These are phyloP conservation scores for Camelus bactrianus DNA, from an alignment of 2,113 vertebrate genomes.

Conservation along the genomic window DNA sequence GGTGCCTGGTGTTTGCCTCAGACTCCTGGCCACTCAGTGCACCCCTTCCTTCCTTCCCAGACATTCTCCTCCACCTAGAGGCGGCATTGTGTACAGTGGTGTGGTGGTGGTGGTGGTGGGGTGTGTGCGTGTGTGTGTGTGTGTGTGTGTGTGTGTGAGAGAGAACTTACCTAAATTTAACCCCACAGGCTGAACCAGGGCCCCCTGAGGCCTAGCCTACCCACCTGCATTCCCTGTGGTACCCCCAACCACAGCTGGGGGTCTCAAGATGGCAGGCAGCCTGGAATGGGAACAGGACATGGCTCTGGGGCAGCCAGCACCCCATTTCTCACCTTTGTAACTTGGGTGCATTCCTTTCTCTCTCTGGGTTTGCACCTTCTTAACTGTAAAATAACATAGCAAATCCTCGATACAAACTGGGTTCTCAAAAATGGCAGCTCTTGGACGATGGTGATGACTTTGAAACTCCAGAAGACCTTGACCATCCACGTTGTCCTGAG, in stretches of 20 bases:
- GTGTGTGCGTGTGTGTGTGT: too few relatives aligned
- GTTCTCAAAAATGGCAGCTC: not conserved
- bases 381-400: not conserved
- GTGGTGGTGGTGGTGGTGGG: not conserved
- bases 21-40: accelerated
- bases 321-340: not conserved
- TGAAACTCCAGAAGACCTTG: not conserved
- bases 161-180: not conserved
- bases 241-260: not conserved
- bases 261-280: too few relatives aligned
- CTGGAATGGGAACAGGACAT: too few relatives aligned
- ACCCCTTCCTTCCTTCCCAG: not conserved
- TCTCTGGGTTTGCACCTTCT: not conserved
- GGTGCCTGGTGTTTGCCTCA: accelerated
- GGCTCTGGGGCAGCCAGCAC: not conserved
- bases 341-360: not conserved
- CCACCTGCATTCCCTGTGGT: not conserved
- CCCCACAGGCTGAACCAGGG: not conserved
- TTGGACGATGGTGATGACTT: not conserved
- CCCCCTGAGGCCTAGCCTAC: not conserved
- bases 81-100: accelerated
- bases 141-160: not conserved
- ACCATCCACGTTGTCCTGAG: not conserved
- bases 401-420: not conserved
- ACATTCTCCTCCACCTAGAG: not conserved